These are phyloP conservation scores for Chironomus riparius DNA, from an alignment of 2,888 invertebrate species.

Conservation along the genomic window DNA sequence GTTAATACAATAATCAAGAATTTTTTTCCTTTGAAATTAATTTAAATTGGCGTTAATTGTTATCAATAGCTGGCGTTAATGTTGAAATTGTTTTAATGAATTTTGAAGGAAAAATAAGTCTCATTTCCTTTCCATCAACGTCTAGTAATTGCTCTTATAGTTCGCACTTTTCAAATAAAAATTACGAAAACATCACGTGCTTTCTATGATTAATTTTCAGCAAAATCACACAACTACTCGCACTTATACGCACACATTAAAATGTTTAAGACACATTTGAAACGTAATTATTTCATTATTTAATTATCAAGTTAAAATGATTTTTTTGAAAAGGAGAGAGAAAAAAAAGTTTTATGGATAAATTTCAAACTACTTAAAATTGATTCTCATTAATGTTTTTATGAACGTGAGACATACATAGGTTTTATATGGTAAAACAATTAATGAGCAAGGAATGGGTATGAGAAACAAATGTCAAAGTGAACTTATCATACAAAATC, in stretches of 20 bases:
- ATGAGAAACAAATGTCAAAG: not conserved
- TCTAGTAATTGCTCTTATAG: conserved; percentile 8
- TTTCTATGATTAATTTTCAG: conserved; percentile 13
- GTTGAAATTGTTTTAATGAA: conserved; percentile 10
- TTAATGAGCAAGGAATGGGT: not conserved
- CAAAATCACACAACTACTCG: too few species aligned
- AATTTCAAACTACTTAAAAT: not conserved
- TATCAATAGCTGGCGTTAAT: not conserved
- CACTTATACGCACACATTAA: too few species aligned
- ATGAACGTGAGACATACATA: not conserved
- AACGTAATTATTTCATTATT: conserved; percentile 22
- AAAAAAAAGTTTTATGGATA: not conserved
- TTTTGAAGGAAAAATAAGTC: conserved; percentile 6
- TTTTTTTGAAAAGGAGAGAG: not conserved
- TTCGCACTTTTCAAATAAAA: conserved; percentile 16
- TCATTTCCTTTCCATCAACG: conserved; percentile 5
- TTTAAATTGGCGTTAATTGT: not conserved
- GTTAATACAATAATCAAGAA: too few species aligned
- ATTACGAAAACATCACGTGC: conserved; percentile 20
- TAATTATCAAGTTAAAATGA: not conserved
- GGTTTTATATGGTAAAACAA: not conserved
- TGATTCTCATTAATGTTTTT: not conserved
- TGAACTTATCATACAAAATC: not conserved
- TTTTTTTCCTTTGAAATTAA: not conserved
- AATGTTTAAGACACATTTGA: not conserved